A percentile compares a stretch with the other conserved stretches of the same genome.
Conservation (phyloP, 2,113 vertebrate genomes). For the Solenodon paradoxus region DNA sequence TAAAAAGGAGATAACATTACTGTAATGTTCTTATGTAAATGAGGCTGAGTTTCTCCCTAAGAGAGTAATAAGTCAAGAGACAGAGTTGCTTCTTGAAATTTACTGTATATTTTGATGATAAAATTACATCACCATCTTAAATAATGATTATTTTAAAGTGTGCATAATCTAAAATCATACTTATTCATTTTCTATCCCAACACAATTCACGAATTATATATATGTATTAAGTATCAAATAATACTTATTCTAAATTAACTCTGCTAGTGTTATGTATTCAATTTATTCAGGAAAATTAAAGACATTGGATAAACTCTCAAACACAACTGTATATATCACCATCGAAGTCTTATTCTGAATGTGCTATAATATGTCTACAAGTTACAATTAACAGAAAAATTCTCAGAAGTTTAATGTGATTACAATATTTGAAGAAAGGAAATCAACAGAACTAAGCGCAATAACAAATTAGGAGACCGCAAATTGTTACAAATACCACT, state of each 20-base stretch:
- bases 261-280: not conserved
- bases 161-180: not conserved
- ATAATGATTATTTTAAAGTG: too few species aligned
- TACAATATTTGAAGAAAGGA: not conserved
- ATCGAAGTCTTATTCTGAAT: not conserved
- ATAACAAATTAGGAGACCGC: not conserved
- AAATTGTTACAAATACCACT: too few species aligned
- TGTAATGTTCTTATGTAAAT: not conserved
- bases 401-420: not conserved
- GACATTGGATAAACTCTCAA: not conserved
- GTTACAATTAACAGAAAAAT: not conserved
- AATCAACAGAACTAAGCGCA: not conserved
- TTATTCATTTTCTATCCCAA: not conserved
- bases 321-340: not conserved
- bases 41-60: not conserved
- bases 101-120: not conserved
- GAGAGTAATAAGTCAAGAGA: not conserved
- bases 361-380: not conserved
- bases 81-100: not conserved
- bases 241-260: not conserved
- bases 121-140: constrained; percentile 17
- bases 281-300: not conserved
- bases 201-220: not conserved
- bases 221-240: not conserved
- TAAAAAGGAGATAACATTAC: not conserved